These are phyloP conservation scores for Cepaea nemoralis DNA, from an alignment of 1,140 invertebrate genomes.

Conservation along the genomic window DNA sequence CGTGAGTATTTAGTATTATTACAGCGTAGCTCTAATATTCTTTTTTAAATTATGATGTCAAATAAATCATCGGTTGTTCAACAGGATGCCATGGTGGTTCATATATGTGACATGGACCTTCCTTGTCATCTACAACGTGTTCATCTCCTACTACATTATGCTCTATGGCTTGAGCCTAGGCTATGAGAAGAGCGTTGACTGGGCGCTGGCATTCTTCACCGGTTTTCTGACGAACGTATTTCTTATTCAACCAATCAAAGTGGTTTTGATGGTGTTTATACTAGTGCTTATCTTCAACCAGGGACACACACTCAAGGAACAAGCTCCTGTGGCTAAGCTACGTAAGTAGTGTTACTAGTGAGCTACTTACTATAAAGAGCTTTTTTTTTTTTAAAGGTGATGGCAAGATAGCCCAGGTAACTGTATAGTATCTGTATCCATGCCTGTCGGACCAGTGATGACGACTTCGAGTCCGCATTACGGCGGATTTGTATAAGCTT, in stretches of 20 bases:
- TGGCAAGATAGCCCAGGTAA: too few relatives aligned
- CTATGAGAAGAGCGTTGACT: slow-evolving; percentile 53
- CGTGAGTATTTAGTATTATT: too few relatives aligned
- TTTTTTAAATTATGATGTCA: too few relatives aligned
- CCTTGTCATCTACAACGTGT: slow-evolving; percentile 34
- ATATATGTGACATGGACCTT: slow-evolving; percentile 56
- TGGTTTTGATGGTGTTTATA: slow-evolving; percentile 51
- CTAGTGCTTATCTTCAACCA: slow-evolving; percentile 55
- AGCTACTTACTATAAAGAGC: too few relatives aligned
- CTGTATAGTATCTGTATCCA: too few relatives aligned
- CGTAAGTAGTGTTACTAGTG: slow-evolving; percentile 35
- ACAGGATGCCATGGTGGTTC: slow-evolving; percentile 59
- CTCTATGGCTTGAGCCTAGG: slow-evolving; percentile 60
- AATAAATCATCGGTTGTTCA: too few relatives aligned
- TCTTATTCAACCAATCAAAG: slow-evolving; percentile 51
- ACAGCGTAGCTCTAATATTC: too few relatives aligned
- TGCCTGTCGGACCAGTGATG: too few relatives aligned
- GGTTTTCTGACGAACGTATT: slow-evolving; percentile 50
- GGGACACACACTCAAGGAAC: slow-evolving; percentile 45
- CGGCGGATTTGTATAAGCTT: too few relatives aligned
- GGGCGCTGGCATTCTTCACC: slow-evolving; percentile 56
- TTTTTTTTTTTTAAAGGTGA: too few relatives aligned
- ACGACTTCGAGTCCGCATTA: too few relatives aligned
- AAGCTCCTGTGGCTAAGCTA: slow-evolving; percentile 41
- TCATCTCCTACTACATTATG: slow-evolving; percentile 56